Evolutionary conservation across 2,888 invertebrate genomes (phyloP).

Genomic region (Drosophila algonquin): DNA sequence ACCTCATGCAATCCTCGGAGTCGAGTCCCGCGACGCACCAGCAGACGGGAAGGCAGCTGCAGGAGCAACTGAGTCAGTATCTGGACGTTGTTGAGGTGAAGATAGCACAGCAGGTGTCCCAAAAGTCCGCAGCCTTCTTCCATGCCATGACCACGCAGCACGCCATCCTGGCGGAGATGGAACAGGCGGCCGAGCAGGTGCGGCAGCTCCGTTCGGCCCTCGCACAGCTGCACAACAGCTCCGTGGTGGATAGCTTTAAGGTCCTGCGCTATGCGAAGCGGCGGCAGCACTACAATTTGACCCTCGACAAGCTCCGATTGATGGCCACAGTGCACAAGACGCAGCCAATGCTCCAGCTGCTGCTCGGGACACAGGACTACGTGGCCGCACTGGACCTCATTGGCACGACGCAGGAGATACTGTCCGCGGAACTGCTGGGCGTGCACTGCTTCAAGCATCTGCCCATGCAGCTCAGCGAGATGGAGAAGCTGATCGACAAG

Average conservation of each 20-base stretch:
- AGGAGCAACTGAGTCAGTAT: constrained; percentile 96
- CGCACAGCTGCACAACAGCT: constrained; percentile 89
- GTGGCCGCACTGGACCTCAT: constrained; percentile 98
- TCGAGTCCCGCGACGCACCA: constrained; percentile 59
- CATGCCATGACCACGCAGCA: constrained; percentile 99
- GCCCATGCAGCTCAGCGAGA: constrained; percentile 97
- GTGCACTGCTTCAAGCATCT: constrained; percentile 97
- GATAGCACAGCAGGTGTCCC: constrained; percentile 86
- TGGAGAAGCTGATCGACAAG: constrained; percentile 97
- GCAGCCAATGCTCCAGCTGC: constrained; percentile 97
- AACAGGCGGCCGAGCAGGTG: constrained; percentile 91
- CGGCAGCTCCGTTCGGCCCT: constrained; percentile 90
- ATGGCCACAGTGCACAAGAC: constrained; percentile 99
- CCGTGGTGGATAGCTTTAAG: constrained; percentile 92
- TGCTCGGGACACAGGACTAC: constrained; percentile 97
- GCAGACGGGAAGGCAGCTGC: constrained; percentile 88
- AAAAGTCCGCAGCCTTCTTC: constrained; percentile 98
- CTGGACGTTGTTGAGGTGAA: constrained; percentile 94
- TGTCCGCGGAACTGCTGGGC: constrained; percentile 94
- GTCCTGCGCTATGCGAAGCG: constrained; percentile 89
- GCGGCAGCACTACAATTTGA: constrained; percentile 87
- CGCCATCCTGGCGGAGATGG: constrained; percentile 97
- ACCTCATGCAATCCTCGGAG: constrained; percentile 83
- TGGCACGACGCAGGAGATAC: constrained; percentile 95
- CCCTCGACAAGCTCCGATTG: constrained; percentile 91